Percentiles rank a stretch among this genome's conserved stretches.
These are phyloP conservation scores for Sphaerophoria taeniata DNA, from an alignment of 2,888 invertebrate species.

Conservation along the genomic window DNA sequence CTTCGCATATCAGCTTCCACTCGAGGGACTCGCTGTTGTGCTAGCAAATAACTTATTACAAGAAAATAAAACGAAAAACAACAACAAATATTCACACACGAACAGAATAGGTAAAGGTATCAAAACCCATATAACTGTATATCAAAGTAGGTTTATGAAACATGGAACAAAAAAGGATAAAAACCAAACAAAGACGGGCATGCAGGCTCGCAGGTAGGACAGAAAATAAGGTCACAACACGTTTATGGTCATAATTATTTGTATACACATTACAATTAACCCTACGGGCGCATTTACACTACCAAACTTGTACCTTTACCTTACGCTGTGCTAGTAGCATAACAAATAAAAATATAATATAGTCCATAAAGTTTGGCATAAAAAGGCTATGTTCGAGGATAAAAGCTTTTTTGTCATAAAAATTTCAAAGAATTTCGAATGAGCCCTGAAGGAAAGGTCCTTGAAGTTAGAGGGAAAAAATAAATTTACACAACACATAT, in stretches of 20 bases:
- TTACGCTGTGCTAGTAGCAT: background rate
- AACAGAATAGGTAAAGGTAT: background rate
- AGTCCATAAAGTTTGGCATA: slow-evolving; percentile 62
- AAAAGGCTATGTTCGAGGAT: slow-evolving; percentile 68
- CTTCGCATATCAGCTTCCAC: slow-evolving; percentile 59
- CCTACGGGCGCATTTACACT: slow-evolving; percentile 37
- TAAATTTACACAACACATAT: background rate
- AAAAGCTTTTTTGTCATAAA: slow-evolving; percentile 73
- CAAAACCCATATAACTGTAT: slow-evolving; percentile 3
- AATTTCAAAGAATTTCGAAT: slow-evolving; percentile 71
- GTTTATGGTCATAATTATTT: slow-evolving; percentile 73
- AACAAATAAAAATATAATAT: slow-evolving; percentile 30
- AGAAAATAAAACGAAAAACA: slow-evolving; percentile 13
- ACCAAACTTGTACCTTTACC: slow-evolving; percentile 1
- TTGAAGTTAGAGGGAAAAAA: slow-evolving; percentile 4
- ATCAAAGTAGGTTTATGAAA: slow-evolving; percentile 1
- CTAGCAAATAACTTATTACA: slow-evolving; percentile 30
- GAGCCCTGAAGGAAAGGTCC: slow-evolving; percentile 60
- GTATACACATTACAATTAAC: slow-evolving; percentile 74
- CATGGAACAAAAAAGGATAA: slow-evolving; percentile 24
- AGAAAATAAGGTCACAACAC: slow-evolving; percentile 72
- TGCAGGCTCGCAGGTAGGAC: background rate
- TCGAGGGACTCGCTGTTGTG: slow-evolving; percentile 42
- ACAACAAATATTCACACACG: slow-evolving; percentile 14
- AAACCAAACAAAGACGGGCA: slow-evolving; percentile 7